Percentiles rank a stretch among this genome's conserved stretches.
Evolutionary conservation across 1,140 invertebrate species (phyloP).

Genomic region (Homarus americanus): DNA sequence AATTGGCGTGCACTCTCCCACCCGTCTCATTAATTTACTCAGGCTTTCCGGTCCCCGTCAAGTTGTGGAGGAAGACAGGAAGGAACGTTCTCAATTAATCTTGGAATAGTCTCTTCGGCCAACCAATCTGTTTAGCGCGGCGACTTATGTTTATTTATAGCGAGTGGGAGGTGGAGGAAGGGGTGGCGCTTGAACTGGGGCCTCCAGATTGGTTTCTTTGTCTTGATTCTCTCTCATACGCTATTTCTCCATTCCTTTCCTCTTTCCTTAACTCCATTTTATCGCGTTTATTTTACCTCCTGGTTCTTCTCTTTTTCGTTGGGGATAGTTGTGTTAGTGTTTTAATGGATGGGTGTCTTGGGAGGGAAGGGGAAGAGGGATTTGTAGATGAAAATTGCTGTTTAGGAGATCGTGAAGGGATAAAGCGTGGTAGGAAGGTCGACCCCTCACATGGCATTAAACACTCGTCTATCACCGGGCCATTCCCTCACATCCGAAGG

Average conservation of each 20-base stretch:
- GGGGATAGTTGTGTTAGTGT: too few relatives aligned
- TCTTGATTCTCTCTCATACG: background rate
- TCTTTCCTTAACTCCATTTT: background rate
- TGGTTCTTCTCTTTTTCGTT: background rate
- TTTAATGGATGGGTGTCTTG: too few relatives aligned
- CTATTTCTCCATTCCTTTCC: constrained; percentile 47
- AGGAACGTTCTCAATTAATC: constrained; percentile 44
- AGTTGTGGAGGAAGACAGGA: constrained; percentile 43
- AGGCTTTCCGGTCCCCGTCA: constrained; percentile 44
- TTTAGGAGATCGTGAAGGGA: background rate
- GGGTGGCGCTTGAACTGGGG: background rate
- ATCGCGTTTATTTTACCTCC: background rate
- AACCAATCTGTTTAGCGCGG: constrained; percentile 48
- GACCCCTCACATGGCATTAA: background rate
- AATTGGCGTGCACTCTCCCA: constrained; percentile 34
- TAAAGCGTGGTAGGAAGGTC: background rate
- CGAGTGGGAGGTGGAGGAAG: background rate
- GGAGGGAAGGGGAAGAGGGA: too few relatives aligned
- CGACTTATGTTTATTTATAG: constrained; percentile 52
- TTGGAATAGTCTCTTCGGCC: constrained; percentile 46
- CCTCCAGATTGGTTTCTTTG: background rate
- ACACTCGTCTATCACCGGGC: background rate
- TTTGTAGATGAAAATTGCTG: background rate
- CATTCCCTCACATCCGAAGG: background rate
- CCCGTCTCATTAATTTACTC: constrained; percentile 43